Percentiles rank a stretch among this genome's conserved stretches.
phyloP scores from a whole-genome alignment of 2,888 invertebrate genomes.

The Crepidodera aurea region DNA sequence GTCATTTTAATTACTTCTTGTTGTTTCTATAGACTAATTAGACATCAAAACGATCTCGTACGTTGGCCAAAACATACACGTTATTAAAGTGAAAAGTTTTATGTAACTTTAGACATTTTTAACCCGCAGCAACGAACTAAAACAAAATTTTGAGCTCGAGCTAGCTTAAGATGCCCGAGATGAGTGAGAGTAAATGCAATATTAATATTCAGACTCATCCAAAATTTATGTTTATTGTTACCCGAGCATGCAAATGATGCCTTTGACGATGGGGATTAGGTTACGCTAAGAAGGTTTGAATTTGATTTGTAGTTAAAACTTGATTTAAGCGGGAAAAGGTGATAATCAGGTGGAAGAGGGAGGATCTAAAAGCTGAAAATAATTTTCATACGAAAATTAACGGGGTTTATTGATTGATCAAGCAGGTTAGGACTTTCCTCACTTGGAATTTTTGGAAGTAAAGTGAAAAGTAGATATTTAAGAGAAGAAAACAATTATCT shows the following conservation, averaged over 20 bases:
- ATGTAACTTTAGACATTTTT: too few species aligned
- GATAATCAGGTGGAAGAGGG: background rate
- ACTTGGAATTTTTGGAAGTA: too few species aligned
- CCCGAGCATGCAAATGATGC: conserved; percentile 25
- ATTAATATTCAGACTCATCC: conserved; percentile 27
- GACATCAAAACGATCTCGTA: too few species aligned
- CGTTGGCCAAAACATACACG: too few species aligned
- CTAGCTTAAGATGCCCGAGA: background rate
- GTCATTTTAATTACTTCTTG: too few species aligned
- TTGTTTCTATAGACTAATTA: too few species aligned
- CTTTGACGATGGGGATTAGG: conserved; percentile 30
- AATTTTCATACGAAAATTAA: conserved; percentile 10
- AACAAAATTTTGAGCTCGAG: background rate
- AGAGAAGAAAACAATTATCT: too few species aligned
- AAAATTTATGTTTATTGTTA: conserved; percentile 35
- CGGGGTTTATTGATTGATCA: background rate
- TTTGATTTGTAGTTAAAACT: conserved; percentile 30
- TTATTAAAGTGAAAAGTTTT: too few species aligned
- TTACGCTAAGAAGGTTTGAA: conserved; percentile 31
- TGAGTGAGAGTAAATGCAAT: conserved; percentile 24
- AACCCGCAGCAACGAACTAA: too few species aligned
- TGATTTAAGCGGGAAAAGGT: conserved; percentile 24
- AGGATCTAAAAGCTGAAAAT: background rate
- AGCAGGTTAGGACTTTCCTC: too few species aligned
- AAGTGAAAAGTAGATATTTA: too few species aligned